Conservation (phyloP, 1,140 invertebrate species). For the Calosoma granatense region DNA sequence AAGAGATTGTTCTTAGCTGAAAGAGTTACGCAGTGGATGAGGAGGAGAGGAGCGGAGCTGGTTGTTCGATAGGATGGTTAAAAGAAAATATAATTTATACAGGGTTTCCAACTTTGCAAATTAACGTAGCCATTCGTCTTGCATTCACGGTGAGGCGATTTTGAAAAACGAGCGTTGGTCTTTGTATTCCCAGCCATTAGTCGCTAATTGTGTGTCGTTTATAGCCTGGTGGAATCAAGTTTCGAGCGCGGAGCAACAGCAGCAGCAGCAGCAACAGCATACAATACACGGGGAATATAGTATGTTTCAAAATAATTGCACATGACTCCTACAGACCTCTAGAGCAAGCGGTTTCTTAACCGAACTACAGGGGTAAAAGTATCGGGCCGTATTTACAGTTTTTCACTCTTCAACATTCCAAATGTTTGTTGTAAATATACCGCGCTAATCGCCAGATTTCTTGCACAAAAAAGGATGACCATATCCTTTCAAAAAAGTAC, state of each 20-base stretch:
- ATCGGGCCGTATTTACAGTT: not conserved
- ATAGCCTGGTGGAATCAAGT: not conserved
- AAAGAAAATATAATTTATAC: constrained; percentile 9
- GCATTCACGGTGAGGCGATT: constrained; percentile 3
- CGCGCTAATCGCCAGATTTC: no score
- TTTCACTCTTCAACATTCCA: not conserved
- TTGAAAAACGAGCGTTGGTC: constrained; percentile 5
- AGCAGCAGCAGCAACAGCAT: no score
- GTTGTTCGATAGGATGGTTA: no score
- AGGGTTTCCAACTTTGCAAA: not conserved
- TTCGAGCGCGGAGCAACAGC: no score
- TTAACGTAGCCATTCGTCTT: constrained; percentile 7
- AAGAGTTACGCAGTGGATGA: no score
- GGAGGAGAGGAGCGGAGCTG: no score
- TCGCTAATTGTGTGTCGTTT: constrained; percentile 8
- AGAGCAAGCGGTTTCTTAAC: not conserved
- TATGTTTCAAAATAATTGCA: not conserved
- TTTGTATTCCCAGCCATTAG: constrained; percentile 8
- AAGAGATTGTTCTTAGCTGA: no score
- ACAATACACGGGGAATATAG: no score
- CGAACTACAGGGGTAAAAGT: not conserved
- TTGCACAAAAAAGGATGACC: no score
- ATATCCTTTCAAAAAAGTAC: no score
- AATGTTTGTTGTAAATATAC: not conserved
- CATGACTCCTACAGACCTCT: not conserved